Conservation (phyloP, 30 jellyfish, hydroid and myxozoan species). For the Hydractinia symbiolongicarpus region DNA sequence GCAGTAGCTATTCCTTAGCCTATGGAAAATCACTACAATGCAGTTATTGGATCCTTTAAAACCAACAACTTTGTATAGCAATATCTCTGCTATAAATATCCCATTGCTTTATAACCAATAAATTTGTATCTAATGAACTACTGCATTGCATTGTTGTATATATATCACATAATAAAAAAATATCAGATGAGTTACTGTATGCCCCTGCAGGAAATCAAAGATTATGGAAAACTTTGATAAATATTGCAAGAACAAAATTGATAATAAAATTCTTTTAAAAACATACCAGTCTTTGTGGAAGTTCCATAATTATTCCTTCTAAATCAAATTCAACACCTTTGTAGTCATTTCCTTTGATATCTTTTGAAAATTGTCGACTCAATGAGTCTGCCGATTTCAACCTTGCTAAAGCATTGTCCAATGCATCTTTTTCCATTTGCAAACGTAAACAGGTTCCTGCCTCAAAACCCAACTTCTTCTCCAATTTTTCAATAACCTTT, state of each 20-base stretch:
- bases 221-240: background rate
- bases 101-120: too few relatives aligned
- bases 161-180: background rate
- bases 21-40: too few relatives aligned
- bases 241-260: background rate
- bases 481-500: slow-evolving; percentile 54
- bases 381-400: slow-evolving; percentile 61
- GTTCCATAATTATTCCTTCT: slow-evolving; percentile 43
- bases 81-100: too few relatives aligned
- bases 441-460: slow-evolving; percentile 54
- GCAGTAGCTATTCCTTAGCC: too few relatives aligned
- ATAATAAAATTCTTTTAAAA: background rate
- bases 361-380: slow-evolving; percentile 34
- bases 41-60: too few relatives aligned
- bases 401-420: slow-evolving; percentile 50
- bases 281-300: slow-evolving; percentile 49
- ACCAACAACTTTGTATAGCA: too few relatives aligned
- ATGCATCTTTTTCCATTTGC: slow-evolving; percentile 66
- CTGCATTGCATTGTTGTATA: too few relatives aligned
- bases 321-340: slow-evolving; percentile 43
- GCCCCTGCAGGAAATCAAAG: background rate
- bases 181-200: background rate
- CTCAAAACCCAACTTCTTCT: slow-evolving; percentile 53
- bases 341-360: slow-evolving; percentile 10
- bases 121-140: too few relatives aligned